phyloP scores from a whole-genome alignment of 1,140 invertebrate genomes.

The Marisa cornuarietis region DNA sequence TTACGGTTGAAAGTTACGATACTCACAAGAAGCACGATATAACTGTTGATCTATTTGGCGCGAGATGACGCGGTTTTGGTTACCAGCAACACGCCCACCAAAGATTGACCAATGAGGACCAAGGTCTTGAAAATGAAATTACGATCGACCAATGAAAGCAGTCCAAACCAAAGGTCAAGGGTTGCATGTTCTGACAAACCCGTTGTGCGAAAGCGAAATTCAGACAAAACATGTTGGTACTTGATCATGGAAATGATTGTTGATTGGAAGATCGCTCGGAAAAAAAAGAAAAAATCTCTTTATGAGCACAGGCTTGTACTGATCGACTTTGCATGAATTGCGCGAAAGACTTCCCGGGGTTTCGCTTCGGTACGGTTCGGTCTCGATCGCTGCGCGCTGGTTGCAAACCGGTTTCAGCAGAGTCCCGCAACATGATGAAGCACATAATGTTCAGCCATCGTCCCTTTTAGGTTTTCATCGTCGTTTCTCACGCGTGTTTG shows the following conservation, averaged over 20 bases:
- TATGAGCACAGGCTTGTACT: constrained; percentile 3
- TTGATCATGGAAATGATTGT: constrained; percentile 1
- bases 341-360: constrained; percentile 21
- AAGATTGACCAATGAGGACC: constrained; percentile 40
- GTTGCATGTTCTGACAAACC: constrained; percentile 8
- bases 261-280: background rate
- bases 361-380: background rate
- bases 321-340: constrained; percentile 22
- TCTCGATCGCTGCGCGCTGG: too few relatives aligned
- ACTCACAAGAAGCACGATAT: constrained; percentile 18
- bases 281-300: background rate
- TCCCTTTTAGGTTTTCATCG: too few relatives aligned
- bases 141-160: constrained; percentile 35
- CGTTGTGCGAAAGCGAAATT: too few relatives aligned
- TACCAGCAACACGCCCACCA: constrained; percentile 38
- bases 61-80: constrained; percentile 48
- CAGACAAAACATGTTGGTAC: constrained; percentile 42
- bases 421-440: too few relatives aligned
- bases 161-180: constrained; percentile 15
- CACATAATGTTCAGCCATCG: too few relatives aligned
- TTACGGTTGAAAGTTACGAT: background rate
- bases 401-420: too few relatives aligned
- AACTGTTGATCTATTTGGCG: constrained; percentile 48
- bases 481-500: too few relatives aligned
- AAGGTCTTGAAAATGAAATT: background rate